A percentile compares a stretch with the other conserved stretches of the same genome.
These are phyloP conservation scores for Frieseomelitta varia DNA, from an alignment of 1,140 invertebrate species.

Conservation along the genomic window DNA sequence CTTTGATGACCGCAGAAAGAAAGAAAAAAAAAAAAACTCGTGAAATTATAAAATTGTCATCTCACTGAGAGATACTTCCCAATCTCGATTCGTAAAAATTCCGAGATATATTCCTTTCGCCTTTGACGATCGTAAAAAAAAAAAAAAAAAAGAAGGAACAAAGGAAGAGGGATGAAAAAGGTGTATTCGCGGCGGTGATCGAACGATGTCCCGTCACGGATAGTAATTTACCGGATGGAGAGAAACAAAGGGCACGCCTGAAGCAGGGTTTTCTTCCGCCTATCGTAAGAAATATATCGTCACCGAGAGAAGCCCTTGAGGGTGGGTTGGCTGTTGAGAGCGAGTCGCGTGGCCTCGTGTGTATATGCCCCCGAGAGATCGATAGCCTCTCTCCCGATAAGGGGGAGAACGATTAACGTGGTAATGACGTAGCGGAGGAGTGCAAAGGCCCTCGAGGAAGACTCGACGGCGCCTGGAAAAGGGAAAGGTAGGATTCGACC, in stretches of 20 bases:
- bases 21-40: no score
- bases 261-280: conserved; percentile 32
- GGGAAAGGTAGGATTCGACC: conserved; percentile 48
- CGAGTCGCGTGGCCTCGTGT: conserved; percentile 31
- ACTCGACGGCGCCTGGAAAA: conserved; percentile 47
- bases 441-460: conserved; percentile 54
- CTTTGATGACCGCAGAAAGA: no score
- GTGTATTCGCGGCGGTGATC: neutral
- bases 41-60: no score
- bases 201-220: conserved; percentile 12
- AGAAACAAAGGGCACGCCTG: conserved; percentile 32
- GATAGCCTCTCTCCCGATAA: conserved; percentile 48
- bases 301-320: neutral
- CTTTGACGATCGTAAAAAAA: neutral
- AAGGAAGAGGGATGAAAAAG: neutral
- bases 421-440: conserved; percentile 52
- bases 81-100: neutral
- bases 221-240: conserved; percentile 27
- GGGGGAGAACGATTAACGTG: conserved; percentile 52
- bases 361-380: conserved; percentile 14
- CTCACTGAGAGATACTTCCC: no score
- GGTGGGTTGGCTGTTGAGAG: neutral
- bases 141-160: no score
- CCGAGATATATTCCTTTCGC: neutral
- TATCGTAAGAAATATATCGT: conserved; percentile 43